Evolutionary conservation across 2,888 invertebrate genomes (phyloP), one percentile per base, ranked within the genome.

Genomic region (Stegophylla sp.): DNA sequence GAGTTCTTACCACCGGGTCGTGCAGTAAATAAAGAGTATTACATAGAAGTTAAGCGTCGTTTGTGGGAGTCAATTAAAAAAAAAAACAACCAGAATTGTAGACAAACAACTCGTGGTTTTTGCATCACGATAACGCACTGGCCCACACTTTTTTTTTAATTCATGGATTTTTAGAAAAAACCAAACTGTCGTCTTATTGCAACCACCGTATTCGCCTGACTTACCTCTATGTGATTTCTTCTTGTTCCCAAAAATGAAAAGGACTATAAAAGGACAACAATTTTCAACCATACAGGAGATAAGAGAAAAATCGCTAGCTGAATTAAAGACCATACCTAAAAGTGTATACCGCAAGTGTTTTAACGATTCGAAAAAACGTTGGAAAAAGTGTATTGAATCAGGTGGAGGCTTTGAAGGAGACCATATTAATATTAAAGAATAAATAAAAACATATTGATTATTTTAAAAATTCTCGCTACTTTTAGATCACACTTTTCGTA

Each of bases 51-150:
- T 45, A 20, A 10, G 23, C 5, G n/a, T 5, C 20, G 20, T 56
- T 56, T 56, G 56, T 1, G 56, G 23, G 72, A 84, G 43, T 69
- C 74, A 73, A 73, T 84, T 12, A 61, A 83, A 13, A 76, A 74
- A n/a, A n/a, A 45, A 83, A 83, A 77, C 83, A 84, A 76, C 83
- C 84, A 56, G 83, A 83, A 79, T 59, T 83, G 66, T 84, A 83
- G 83, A 75, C 82, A 75, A 82, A 73, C 13, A 82, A 83, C 20
- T 82, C 82, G 3, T 84, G 84, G 84, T 81, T 83, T 56, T 72
- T 84, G 45, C 84, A 84, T 45, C 84, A 84, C 41, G 84, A 84
- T 82, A 84, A 83, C 26, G 75, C 28, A 28, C n/a, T n/a, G n/a
- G n/a, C n/a, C n/a, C n/a, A n/a, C n/a, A n/a, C n/a, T n/a, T n/a